Percentiles rank a stretch among this genome's conserved stretches.
Conservation (phyloP, 2,888 invertebrate genomes). For the Ferdinandea cuprea region DNA sequence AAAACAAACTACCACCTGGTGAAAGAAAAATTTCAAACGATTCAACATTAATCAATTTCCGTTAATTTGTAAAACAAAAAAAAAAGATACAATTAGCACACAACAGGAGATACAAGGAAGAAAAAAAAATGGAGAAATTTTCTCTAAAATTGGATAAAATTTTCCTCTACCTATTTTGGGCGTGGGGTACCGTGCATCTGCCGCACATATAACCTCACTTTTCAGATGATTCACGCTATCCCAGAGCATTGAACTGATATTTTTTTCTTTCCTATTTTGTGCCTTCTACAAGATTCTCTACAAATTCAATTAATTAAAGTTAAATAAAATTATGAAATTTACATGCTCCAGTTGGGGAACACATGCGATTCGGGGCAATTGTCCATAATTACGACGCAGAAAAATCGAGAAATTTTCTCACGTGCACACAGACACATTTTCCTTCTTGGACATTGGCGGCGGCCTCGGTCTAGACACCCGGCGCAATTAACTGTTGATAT, state of each 20-base stretch:
- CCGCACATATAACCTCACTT: slow-evolving; percentile 66
- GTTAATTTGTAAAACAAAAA: too few relatives aligned
- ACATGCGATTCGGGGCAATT: neutral
- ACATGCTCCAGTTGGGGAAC: neutral
- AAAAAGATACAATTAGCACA: too few relatives aligned
- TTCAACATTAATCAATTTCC: too few relatives aligned
- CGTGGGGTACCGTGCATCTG: slow-evolving; percentile 63
- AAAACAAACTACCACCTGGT: too few relatives aligned
- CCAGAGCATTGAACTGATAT: slow-evolving; percentile 60
- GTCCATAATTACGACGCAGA: slow-evolving; percentile 62
- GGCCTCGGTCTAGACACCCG: slow-evolving; percentile 57
- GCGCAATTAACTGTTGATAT: slow-evolving; percentile 74
- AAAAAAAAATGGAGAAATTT: neutral
- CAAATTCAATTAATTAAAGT: slow-evolving; percentile 1
- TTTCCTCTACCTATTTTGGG: slow-evolving; percentile 44
- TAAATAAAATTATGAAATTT: slow-evolving; percentile 23
- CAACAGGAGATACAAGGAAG: neutral
- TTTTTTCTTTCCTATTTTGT: neutral
- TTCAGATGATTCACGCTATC: slow-evolving; percentile 65
- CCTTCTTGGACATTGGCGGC: neutral
- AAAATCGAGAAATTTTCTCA: slow-evolving; percentile 71
- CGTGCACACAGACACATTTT: slow-evolving; percentile 67
- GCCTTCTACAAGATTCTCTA: slow-evolving; percentile 54
- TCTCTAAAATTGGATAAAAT: slow-evolving; percentile 7
- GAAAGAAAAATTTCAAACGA: too few relatives aligned